These are phyloP conservation scores for Neogale vison DNA, from an alignment of 2,113 vertebrate species.

Conservation along the genomic window DNA sequence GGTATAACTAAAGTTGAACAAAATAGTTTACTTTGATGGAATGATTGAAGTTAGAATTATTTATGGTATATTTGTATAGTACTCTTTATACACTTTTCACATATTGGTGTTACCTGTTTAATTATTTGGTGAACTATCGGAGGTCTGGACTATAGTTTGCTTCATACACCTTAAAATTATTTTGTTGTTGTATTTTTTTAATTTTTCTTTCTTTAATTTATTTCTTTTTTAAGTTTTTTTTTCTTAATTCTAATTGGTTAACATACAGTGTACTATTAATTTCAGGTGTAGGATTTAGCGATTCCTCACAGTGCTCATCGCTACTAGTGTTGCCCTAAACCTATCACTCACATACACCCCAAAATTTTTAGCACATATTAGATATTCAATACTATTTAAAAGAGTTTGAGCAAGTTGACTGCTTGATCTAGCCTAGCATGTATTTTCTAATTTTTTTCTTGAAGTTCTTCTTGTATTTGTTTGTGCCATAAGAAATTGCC, in stretches of 20 bases:
- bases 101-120: neutral
- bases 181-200: neutral
- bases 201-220: neutral
- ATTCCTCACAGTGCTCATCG: neutral
- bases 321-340: neutral
- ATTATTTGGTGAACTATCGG: neutral
- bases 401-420: neutral
- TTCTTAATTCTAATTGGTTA: neutral
- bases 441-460: conserved; percentile 4
- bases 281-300: neutral
- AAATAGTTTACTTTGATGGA: neutral
- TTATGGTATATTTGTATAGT: neutral
- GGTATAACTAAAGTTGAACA: neutral
- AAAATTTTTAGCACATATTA: neutral
- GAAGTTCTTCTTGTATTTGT: neutral
- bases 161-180: neutral
- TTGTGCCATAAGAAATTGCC: neutral
- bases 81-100: neutral
- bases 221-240: neutral
- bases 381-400: neutral
- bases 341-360: neutral
- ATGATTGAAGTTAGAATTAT: neutral
- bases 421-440: neutral
- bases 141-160: neutral
- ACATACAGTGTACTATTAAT: neutral